Conservation (phyloP, 1,140 invertebrate genomes). For the Patella vulgata region DNA sequence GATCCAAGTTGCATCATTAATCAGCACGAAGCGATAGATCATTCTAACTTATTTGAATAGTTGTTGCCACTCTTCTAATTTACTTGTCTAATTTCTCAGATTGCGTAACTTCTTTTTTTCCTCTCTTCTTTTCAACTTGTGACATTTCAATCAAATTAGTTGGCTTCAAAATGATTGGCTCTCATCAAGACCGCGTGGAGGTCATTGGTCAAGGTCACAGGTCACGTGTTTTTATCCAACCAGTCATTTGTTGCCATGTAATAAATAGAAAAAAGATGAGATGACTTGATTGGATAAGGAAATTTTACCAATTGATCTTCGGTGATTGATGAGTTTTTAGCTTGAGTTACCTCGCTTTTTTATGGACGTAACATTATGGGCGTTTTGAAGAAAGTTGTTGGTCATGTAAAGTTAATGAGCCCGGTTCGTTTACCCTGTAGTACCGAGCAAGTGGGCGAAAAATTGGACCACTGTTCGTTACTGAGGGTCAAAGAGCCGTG, state of each 20-base stretch:
- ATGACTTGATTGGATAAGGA: no score
- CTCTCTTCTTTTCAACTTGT: neutral
- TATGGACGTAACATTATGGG: neutral
- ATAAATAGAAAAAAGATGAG: no score
- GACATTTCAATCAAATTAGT: neutral
- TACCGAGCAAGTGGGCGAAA: constrained; percentile 39
- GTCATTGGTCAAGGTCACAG: no score
- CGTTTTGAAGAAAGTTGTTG: neutral
- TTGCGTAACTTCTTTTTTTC: neutral
- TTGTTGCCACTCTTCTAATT: no score
- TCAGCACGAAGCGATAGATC: no score
- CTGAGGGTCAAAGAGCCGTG: constrained; percentile 36
- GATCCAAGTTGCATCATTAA: no score
- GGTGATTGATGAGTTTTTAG: no score
- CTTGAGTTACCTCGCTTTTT: constrained; percentile 1
- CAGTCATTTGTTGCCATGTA: no score
- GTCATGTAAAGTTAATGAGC: neutral
- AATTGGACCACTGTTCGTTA: constrained; percentile 36
- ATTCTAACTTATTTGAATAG: no score
- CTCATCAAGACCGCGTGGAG: neutral
- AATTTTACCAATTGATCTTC: no score
- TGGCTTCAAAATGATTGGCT: neutral
- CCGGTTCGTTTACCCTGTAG: constrained; percentile 42
- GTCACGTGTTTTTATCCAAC: no score
- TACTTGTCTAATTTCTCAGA: no score